A percentile compares a stretch with the other conserved stretches of the same genome.
Conservation (phyloP, 2,113 vertebrate genomes). For the Engystomops pustulosus region DNA sequence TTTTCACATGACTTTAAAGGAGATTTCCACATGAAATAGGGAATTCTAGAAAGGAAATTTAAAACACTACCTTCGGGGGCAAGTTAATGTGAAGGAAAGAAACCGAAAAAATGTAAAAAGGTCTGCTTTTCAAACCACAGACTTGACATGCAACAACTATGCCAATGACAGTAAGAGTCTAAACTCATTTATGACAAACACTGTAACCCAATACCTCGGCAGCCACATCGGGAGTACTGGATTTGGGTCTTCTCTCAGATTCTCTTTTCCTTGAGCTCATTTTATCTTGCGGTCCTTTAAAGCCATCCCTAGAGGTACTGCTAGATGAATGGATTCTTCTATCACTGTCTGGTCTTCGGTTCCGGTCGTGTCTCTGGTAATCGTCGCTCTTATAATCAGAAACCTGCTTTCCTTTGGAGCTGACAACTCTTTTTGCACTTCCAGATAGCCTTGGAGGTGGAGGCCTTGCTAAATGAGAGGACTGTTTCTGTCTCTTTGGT, state of each 20-base stretch:
- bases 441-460: slow-evolving; percentile 82
- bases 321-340: slow-evolving; percentile 78
- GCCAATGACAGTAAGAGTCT: no score
- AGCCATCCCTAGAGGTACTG: slow-evolving; percentile 74
- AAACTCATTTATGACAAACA: no score
- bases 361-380: slow-evolving; percentile 82
- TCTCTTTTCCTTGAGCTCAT: slow-evolving; percentile 80
- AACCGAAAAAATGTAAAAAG: no score
- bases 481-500: slow-evolving; percentile 84
- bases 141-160: no score
- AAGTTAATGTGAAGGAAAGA: no score
- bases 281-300: slow-evolving; percentile 82
- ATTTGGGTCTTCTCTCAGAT: slow-evolving; percentile 81
- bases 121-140: no score
- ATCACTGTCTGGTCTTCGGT: slow-evolving; percentile 77
- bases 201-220: slow-evolving; percentile 75
- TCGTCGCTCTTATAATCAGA: slow-evolving; percentile 83
- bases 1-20: no score
- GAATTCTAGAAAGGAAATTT: no score
- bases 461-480: slow-evolving; percentile 81
- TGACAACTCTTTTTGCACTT: slow-evolving; percentile 81
- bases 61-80: no score
- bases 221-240: slow-evolving; percentile 76
- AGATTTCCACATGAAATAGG: no score
- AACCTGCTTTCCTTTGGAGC: slow-evolving; percentile 71